phyloP scores from a whole-genome alignment of 2,113 vertebrate genomes.

The Aegotheles bennettii region DNA sequence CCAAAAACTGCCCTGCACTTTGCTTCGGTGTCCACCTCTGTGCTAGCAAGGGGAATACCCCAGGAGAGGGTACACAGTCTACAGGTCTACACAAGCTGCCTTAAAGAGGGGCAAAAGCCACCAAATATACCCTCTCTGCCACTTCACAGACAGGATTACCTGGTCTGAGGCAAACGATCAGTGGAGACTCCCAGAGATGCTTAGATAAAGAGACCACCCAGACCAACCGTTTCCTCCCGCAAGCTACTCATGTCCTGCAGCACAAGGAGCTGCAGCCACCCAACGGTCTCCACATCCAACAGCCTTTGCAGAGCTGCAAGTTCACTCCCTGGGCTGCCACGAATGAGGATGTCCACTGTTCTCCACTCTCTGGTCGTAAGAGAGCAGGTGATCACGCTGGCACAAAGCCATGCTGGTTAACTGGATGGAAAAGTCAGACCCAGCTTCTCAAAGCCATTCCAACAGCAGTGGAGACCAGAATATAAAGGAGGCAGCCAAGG shows the following conservation, averaged over 20 bases:
- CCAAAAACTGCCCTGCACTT: background rate
- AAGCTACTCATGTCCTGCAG: background rate
- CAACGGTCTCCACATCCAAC: background rate
- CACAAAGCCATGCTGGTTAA: background rate
- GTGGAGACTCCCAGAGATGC: background rate
- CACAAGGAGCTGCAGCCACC: background rate
- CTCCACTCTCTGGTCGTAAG: fast-evolving
- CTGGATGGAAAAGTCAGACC: background rate
- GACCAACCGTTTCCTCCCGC: background rate
- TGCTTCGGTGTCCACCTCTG: background rate
- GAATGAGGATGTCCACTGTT: background rate
- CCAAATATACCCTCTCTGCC: background rate
- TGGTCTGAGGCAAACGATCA: background rate
- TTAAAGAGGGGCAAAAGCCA: background rate
- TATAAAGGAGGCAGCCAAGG: background rate
- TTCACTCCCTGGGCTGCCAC: background rate
- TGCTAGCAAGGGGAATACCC: background rate
- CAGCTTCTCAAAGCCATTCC: background rate
- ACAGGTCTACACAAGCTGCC: background rate
- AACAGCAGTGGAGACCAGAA: background rate
- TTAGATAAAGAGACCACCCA: background rate
- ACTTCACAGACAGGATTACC: background rate
- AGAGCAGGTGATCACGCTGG: background rate
- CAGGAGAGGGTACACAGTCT: background rate
- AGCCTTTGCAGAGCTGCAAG: background rate